phyloP scores from a whole-genome alignment of 2,797 vertebrate genomes.

The Tenualosa thibaudeaui region DNA sequence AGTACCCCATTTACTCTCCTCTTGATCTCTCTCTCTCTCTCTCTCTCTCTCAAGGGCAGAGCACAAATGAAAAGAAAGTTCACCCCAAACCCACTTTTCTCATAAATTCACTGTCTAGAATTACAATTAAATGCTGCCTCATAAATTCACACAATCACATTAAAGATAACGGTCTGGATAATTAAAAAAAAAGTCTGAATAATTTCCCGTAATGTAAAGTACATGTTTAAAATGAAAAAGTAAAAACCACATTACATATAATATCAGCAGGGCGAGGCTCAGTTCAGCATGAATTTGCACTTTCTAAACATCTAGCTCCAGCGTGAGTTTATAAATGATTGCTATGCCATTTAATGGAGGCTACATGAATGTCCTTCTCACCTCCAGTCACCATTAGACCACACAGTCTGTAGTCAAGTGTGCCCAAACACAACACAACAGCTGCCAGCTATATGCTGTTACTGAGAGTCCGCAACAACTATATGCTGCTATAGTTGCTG shows the following conservation, averaged over 20 bases:
- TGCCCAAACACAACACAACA: background rate
- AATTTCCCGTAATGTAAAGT: background rate
- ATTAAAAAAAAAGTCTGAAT: background rate
- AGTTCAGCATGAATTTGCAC: background rate
- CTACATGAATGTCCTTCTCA: background rate
- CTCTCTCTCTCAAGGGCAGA: slow-evolving; percentile 1
- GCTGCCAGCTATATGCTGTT: no score
- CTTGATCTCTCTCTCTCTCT: background rate
- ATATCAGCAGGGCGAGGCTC: background rate
- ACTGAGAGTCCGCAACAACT: no score
- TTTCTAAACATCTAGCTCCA: background rate
- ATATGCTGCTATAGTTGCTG: no score
- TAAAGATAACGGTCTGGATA: background rate
- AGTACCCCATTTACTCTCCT: slow-evolving; percentile 4
- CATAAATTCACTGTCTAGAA: background rate
- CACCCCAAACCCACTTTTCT: background rate
- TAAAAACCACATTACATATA: background rate
- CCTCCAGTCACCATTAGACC: background rate
- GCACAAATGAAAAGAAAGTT: background rate
- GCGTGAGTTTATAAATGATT: background rate
- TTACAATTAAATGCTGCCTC: background rate
- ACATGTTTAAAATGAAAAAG: background rate
- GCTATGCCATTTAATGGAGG: background rate
- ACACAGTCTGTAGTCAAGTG: background rate
- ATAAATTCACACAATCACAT: background rate